Evolutionary conservation across 2,888 invertebrate genomes (phyloP).

Genomic region (Zaprionus obscuricornis): DNA sequence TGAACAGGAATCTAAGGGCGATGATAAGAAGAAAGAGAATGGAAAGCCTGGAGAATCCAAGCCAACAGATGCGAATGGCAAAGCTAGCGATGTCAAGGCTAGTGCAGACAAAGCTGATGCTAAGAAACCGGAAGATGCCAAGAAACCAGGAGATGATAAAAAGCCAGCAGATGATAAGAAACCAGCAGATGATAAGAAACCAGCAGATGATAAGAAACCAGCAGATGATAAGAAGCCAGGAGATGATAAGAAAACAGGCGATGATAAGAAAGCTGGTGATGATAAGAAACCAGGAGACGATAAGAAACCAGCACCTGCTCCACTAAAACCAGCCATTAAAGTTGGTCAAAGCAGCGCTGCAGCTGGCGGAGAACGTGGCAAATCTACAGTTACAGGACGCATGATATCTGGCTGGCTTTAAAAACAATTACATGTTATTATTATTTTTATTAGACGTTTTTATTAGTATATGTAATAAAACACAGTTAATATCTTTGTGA

Average conservation of each 20-base stretch:
- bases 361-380: constrained; percentile 86
- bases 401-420: constrained; percentile 90
- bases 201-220: constrained; percentile 50
- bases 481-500: constrained; percentile 52
- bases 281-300: constrained; percentile 52
- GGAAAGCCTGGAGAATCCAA: constrained; percentile 41
- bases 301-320: constrained; percentile 69
- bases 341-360: constrained; percentile 83
- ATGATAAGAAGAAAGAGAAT: constrained; percentile 34
- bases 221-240: no score
- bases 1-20: constrained; percentile 25
- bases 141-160: constrained; percentile 59
- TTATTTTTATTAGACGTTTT: no score
- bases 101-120: constrained; percentile 41
- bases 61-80: constrained; percentile 30
- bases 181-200: constrained; percentile 48
- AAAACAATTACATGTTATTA: no score
- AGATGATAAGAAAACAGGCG: constrained; percentile 36
- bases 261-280: constrained; percentile 43
- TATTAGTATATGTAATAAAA: no score
- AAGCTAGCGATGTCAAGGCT: constrained; percentile 53
- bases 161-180: constrained; percentile 44
- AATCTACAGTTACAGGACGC: constrained; percentile 89
- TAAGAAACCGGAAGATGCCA: constrained; percentile 46
- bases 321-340: constrained; percentile 80